phyloP scores from a whole-genome alignment of 2,797 vertebrate genomes.

The Masticophis lateralis region DNA sequence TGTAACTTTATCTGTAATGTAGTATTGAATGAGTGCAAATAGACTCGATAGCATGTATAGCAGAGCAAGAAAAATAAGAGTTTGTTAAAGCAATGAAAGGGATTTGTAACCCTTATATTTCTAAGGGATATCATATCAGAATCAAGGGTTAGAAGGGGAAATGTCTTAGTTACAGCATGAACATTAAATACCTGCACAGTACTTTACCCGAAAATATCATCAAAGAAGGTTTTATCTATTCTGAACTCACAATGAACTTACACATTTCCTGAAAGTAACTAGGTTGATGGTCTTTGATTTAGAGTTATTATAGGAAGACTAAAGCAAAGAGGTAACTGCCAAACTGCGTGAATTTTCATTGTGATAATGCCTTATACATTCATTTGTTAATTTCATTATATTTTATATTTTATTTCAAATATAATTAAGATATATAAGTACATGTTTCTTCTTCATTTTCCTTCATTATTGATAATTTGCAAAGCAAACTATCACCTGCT shows the following conservation, averaged over 20 bases:
- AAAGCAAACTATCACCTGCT: neutral
- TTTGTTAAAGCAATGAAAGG: slow-evolving; percentile 77
- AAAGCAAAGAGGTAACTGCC: neutral
- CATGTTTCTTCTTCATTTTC: neutral
- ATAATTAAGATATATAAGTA: neutral
- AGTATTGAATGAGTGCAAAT: slow-evolving; percentile 89
- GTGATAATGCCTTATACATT: neutral
- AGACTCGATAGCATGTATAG: slow-evolving; percentile 86
- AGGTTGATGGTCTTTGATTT: slow-evolving; percentile 28
- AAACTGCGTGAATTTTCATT: neutral
- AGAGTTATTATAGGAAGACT: neutral
- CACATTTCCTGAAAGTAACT: slow-evolving; percentile 26
- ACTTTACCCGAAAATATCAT: slow-evolving; percentile 79
- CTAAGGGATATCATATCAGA: slow-evolving; percentile 83
- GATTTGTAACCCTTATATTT: slow-evolving; percentile 86
- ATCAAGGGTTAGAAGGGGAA: slow-evolving; percentile 79
- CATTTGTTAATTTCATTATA: neutral
- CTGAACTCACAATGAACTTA: slow-evolving; percentile 37
- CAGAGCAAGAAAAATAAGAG: slow-evolving; percentile 71
- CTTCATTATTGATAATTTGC: neutral
- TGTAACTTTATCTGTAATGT: slow-evolving; percentile 99
- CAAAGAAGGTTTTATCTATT: slow-evolving; percentile 47
- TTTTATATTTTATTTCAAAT: slow-evolving; percentile 3
- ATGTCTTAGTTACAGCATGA: slow-evolving; percentile 81
- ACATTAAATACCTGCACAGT: slow-evolving; percentile 85